A percentile compares a stretch with the other conserved stretches of the same genome.
phyloP scores from a whole-genome alignment of 1,140 invertebrate species.

The Lordiphosa mommai region DNA sequence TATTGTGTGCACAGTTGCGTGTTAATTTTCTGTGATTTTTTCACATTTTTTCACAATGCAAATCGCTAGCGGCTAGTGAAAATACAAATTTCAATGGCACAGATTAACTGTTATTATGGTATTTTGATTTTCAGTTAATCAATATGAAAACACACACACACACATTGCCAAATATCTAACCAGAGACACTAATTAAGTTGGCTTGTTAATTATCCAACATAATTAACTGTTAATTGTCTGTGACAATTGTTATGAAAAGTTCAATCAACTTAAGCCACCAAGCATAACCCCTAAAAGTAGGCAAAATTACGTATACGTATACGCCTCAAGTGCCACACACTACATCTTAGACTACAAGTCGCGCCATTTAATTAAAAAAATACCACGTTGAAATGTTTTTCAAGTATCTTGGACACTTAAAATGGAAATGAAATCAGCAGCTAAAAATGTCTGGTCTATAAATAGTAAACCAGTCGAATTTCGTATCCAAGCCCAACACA shows the following conservation, averaged over 20 bases:
- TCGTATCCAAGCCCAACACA: constrained; percentile 1
- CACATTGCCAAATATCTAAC: background rate
- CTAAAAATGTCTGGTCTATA: constrained; percentile 68
- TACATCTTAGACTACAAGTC: background rate
- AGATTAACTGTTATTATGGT: too few relatives aligned
- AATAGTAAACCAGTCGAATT: constrained; percentile 52
- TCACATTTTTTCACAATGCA: constrained; percentile 6
- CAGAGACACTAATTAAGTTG: background rate
- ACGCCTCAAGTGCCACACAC: too few relatives aligned
- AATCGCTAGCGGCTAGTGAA: background rate
- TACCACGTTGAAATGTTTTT: background rate
- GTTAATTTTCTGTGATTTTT: constrained; percentile 74
- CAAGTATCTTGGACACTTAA: constrained; percentile 36
- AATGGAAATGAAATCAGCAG: constrained; percentile 69
- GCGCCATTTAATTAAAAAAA: background rate
- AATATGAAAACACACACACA: background rate
- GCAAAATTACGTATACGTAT: too few relatives aligned
- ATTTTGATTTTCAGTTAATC: too few relatives aligned
- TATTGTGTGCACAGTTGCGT: constrained; percentile 77
- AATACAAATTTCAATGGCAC: too few relatives aligned
- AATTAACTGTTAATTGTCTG: background rate
- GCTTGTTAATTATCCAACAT: constrained; percentile 26
- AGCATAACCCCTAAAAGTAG: too few relatives aligned
- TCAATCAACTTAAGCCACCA: too few relatives aligned
- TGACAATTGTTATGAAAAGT: constrained; percentile 10